Base-by-base conservation (phyloP, 1,140 invertebrate genomes). In the Atopsyche davidsoni region DNA sequence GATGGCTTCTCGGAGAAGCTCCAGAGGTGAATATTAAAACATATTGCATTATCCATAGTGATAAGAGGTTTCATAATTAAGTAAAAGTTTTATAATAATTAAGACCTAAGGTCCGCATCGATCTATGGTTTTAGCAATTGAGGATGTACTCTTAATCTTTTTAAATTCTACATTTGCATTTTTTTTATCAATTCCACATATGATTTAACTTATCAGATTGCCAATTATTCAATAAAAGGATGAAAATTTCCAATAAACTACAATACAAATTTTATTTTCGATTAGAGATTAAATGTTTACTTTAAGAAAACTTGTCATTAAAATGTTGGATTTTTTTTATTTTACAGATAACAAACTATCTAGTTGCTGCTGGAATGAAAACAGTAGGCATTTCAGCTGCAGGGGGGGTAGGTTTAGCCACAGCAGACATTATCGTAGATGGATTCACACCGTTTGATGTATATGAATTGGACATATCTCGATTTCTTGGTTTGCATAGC, bases 401-500 rank as follows among this genome's bases (percentile, higher is more conserved):
- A 1, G 93, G 93, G 2, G 96, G 95, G 18, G 85, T 96, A n/a
- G 96, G 93, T 1, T 80, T 87, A 61, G 79, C 89, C 0, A 85
- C 93, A 4, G 89, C 91, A 2, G 89, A 98, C 64, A 82, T 90
- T 62, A 94, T 99, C 25, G 76, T 89, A 0, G 84, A 89, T 55
- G 90, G 89, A 0, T 80, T 82, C 46, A 82, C 87, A 0, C 80
- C 80, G n/a, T 77, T 87, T 58, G 90, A 96, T 63, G 79, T 96
- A 67, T 91, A 94, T 63, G 86, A 92, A 59, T 70, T 97, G 46
- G 95, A 98, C 63, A 86, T 98, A 4, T 85, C 86, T 22, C 77
- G 96, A 25, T 99, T 98, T 69, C 76, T 98, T 2, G 90, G 89
- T 2, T 74, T 97, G 21, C 96, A 99, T 65, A 97, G 97, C 64